Base-by-base conservation (phyloP, 2,113 vertebrate genomes). In the Eolophus roseicapilla region DNA sequence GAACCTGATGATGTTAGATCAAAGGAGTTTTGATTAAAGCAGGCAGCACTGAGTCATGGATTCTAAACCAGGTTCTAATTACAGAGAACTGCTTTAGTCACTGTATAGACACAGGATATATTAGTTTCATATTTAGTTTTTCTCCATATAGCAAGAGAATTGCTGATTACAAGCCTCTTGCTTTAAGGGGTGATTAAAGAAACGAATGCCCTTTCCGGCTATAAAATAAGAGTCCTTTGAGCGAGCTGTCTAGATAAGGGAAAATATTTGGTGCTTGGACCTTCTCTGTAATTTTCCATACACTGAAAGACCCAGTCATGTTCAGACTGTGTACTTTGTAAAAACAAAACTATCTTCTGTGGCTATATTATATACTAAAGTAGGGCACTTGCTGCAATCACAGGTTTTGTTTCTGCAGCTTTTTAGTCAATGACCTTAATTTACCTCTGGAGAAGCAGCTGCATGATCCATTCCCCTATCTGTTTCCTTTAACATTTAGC, bases 181-280 rank as follows among this genome's bases (percentile, higher is more conserved):
- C 92, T 97, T 97, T 96, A 94, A 77, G 94, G 94, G 92, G 81
- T 96, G 88, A 93, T 95, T 97, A 93, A 88, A 95, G 96, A 92
- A 94, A 94, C 89, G 94, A 92, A 97, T 95, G 64, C 88, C 93
- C 95, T 96, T 96, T 95, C 87, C 35, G 50, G 76, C 88, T 84
- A 41, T 93, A 95, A 96, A 95, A 88, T 96, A 95, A 85, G 95
- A 96, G 90, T 96, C 95, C 89, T 97, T 96, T 98, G 95, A 97
- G 88, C 92, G 95, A 59, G 90, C 92, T 97, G 97, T 98, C 97
- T 98, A 97, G 95, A 97, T 97, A 57, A 96, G 94, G 70, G 91
- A 95, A 97, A 95, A 97, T 94, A 97, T 97, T 97, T 97, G 81
- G 82, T 94, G 89, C 95, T 97, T 94, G 86, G 70, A 75, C 75